Conservation (phyloP, 2,888 invertebrate species). For the Drosophila engyochracea region DNA sequence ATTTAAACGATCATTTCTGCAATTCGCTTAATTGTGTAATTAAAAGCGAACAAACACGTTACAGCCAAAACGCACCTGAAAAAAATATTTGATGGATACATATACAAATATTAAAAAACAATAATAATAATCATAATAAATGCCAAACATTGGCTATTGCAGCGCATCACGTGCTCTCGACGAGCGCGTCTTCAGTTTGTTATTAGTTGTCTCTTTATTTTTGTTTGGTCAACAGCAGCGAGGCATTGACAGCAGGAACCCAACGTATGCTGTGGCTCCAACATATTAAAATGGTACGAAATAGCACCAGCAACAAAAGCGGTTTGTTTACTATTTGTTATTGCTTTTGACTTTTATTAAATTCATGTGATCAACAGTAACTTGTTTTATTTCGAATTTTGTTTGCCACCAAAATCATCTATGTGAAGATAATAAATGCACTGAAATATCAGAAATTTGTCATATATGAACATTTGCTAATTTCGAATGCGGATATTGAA, state of each 20-base stretch:
- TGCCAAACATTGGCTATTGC: slow-evolving; percentile 45
- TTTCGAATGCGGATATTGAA: slow-evolving; percentile 61
- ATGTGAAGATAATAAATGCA: slow-evolving; percentile 54
- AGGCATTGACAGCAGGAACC: slow-evolving; percentile 60
- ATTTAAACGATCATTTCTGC: slow-evolving; percentile 74
- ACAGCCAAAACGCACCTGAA: slow-evolving; percentile 15
- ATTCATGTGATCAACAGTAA: slow-evolving; percentile 68
- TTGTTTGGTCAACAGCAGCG: slow-evolving; percentile 27
- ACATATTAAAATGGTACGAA: slow-evolving; percentile 17
- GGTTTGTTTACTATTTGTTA: slow-evolving; percentile 64
- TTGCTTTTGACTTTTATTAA: slow-evolving; percentile 41
- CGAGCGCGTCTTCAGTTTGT: slow-evolving; percentile 44
- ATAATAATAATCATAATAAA: slow-evolving; percentile 11
- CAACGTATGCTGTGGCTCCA: slow-evolving; percentile 18
- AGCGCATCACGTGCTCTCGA: slow-evolving; percentile 67
- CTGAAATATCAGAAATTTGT: slow-evolving; percentile 43
- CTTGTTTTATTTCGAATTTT: slow-evolving; percentile 28
- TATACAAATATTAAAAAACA: slow-evolving; percentile 1
- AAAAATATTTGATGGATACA: slow-evolving; percentile 2
- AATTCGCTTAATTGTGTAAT: slow-evolving; percentile 59
- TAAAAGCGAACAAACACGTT: slow-evolving; percentile 4
- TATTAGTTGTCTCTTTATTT: slow-evolving; percentile 8
- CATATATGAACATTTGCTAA: slow-evolving; percentile 60
- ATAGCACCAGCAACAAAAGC: slow-evolving; percentile 45
- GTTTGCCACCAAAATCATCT: slow-evolving; percentile 46